Percentiles rank a stretch among this genome's conserved stretches.
phyloP scores from a whole-genome alignment of 2,888 invertebrate species.

The Dorcus parallelipipedus region DNA sequence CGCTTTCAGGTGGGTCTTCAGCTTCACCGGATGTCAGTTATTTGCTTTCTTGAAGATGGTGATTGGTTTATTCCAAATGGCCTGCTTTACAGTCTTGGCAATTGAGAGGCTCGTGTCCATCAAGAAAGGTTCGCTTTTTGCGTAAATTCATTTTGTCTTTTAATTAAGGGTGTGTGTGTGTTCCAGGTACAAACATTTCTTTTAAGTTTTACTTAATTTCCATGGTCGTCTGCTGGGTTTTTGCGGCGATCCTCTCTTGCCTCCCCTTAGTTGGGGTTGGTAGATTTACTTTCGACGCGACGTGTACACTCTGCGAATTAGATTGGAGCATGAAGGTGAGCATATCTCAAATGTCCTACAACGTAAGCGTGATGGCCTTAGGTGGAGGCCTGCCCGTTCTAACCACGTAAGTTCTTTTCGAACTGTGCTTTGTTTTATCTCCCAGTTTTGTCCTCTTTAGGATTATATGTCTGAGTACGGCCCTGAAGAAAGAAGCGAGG shows the following conservation, averaged over 20 bases:
- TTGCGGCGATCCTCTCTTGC: conserved; percentile 48
- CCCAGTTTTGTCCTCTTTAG: conserved; percentile 14
- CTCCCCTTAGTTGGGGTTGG: conserved; percentile 54
- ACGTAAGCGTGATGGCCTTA: conserved; percentile 48
- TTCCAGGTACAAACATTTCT: conserved; percentile 48
- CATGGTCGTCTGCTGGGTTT: conserved; percentile 50
- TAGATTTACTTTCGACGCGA: conserved; percentile 53
- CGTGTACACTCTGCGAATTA: conserved; percentile 51
- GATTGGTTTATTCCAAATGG: conserved; percentile 56
- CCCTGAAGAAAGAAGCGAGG: conserved; percentile 13
- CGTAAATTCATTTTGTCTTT: background rate
- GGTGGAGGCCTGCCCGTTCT: conserved; percentile 50
- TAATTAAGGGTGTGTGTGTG: background rate
- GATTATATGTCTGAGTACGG: conserved; percentile 21
- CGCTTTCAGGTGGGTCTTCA: conserved; percentile 55
- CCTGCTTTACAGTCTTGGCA: conserved; percentile 50
- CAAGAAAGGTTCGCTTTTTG: conserved; percentile 47
- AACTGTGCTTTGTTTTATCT: conserved; percentile 4
- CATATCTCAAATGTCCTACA: conserved; percentile 50
- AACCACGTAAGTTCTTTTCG: conserved; percentile 49
- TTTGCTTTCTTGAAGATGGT: conserved; percentile 57
- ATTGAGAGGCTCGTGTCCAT: conserved; percentile 54
- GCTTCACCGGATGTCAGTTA: conserved; percentile 54
- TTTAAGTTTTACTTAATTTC: conserved; percentile 50
- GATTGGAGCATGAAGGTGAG: conserved; percentile 50